A percentile compares a stretch with the other conserved stretches of the same genome.
Evolutionary conservation across 1,140 invertebrate genomes (phyloP).

Genomic region (Brachionus manjavacas): DNA sequence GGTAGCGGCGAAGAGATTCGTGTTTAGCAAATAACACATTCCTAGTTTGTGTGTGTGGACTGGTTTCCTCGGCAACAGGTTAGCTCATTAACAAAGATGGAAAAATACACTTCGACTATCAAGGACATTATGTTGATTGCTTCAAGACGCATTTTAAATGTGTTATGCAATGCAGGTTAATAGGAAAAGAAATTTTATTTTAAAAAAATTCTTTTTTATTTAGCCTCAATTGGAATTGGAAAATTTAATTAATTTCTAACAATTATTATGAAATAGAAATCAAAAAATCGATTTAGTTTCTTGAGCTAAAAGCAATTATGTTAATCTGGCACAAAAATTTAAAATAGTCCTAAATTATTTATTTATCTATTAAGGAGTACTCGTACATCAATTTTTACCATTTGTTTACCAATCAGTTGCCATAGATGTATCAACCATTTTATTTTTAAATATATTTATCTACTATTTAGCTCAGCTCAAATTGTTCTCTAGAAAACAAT

Average conservation of each 20-base stretch:
- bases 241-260: neutral
- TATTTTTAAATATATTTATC: neutral
- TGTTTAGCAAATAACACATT: neutral
- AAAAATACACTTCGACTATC: neutral
- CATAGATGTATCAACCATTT: neutral
- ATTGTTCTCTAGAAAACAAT: neutral
- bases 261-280: neutral
- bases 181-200: neutral
- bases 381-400: neutral
- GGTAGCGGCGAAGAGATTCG: neutral
- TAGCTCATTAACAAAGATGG: neutral
- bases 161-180: neutral
- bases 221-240: neutral
- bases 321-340: neutral
- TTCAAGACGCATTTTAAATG: neutral
- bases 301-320: neutral
- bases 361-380: neutral
- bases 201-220: neutral
- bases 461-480: neutral
- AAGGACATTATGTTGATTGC: neutral
- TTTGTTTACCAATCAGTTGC: neutral
- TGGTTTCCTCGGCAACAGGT: constrained; percentile 8
- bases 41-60: neutral
- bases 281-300: neutral
- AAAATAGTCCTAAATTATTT: neutral